Evolutionary conservation across 2,888 invertebrate species (phyloP), one percentile per base, ranked within the genome.

Genomic region (Trissolcus brochymenae): DNA sequence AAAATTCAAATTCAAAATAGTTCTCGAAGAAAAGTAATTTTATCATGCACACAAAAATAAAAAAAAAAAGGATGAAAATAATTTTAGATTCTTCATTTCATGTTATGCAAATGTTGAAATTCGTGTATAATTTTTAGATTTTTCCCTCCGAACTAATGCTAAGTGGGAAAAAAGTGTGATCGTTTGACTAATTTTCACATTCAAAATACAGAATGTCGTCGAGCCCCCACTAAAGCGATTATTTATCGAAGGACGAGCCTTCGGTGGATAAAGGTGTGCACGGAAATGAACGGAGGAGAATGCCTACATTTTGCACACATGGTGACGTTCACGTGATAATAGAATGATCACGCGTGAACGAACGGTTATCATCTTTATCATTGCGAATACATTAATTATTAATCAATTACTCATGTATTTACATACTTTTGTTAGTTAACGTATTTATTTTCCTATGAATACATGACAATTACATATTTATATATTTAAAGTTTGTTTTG

Each of bases 201-300:
- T 25, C 43, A 56, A 68, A 74, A 74, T 29, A 35, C 29, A 40
- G 11, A 61, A 61, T 51, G 72, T 64, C 35, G 67, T 56, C 54
- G 51, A 13, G 14, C 43, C 64, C 62, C 64, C 68, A 11, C 68
- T 54, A 25, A 35, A 35, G 35, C 35, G 11, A 35, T 13, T 7
- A 11, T 6, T 25, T 6, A n/a, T 11, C 72, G 76, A 77, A 77
- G 76, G 76, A 77, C 76, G 76, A 77, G 76, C 76, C 76, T 77
- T 77, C 76, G 60, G 51, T 56, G 67, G 66, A 72, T 67, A 77
- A 67, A 77, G 76, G 76, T 61, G 72, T 77, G 76, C 72, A 68
- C 76, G 76, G 76, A 77, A 77, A 77, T 68, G 76, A 77, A 77
- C 68, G 68, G 59, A 77, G 72, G 76, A 77, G 76, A 77, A 77